A percentile compares a stretch with the other conserved stretches of the same genome.
Conservation (phyloP, 2,888 invertebrate species). For the Halictus quadricinctus region DNA sequence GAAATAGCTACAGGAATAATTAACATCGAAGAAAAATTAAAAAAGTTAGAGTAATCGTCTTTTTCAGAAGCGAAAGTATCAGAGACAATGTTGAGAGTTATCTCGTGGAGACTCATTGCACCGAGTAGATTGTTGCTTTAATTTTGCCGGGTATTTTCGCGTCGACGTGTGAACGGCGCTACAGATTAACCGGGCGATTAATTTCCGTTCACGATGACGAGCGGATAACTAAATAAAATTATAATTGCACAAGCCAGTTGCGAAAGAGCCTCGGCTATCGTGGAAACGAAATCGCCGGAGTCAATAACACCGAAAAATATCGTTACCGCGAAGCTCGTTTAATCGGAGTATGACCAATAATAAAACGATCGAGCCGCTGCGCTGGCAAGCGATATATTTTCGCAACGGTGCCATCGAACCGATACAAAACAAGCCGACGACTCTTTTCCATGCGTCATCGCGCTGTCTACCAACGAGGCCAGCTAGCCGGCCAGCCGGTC, state of each 20-base stretch:
- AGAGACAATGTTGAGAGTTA: too few species aligned
- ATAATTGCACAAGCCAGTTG: neutral
- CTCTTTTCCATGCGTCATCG: slow-evolving; percentile 12
- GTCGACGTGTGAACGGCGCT: neutral
- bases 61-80: too few species aligned
- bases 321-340: neutral
- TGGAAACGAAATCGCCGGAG: neutral
- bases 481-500: slow-evolving; percentile 6
- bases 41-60: too few species aligned
- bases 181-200: neutral
- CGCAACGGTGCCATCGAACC: neutral
- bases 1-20: neutral
- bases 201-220: neutral
- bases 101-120: too few species aligned
- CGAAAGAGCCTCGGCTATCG: neutral
- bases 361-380: neutral
- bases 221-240: neutral
- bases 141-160: neutral
- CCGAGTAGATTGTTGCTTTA: neutral
- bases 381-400: neutral
- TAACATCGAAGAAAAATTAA: too few species aligned
- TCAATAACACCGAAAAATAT: slow-evolving; percentile 12
- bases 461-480: neutral
- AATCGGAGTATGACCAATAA: slow-evolving; percentile 20
- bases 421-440: neutral